phyloP scores from a whole-genome alignment of 2,113 vertebrate species.

The Sinosuthora webbiana region DNA sequence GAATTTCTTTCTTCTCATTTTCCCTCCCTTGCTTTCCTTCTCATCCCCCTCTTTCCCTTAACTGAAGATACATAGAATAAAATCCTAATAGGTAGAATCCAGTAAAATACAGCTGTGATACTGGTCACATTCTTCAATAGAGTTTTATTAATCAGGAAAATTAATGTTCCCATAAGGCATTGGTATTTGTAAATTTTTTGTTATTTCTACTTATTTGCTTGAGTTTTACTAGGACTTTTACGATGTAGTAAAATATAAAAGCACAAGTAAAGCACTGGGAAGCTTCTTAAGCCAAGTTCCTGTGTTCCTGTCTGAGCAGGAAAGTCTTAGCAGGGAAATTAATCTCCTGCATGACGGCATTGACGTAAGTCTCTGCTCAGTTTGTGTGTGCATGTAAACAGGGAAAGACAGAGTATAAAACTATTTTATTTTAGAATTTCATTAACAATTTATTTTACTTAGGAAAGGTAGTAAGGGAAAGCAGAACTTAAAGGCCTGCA shows the following conservation, averaged over 20 bases:
- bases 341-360: background rate
- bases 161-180: background rate
- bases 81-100: background rate
- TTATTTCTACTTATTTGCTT: background rate
- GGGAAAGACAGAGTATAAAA: conserved; percentile 1
- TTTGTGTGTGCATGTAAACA: conserved; percentile 30
- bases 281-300: conserved; percentile 8
- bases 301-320: background rate
- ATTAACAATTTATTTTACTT: background rate
- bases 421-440: background rate
- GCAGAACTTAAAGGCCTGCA: background rate
- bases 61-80: background rate
- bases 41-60: background rate
- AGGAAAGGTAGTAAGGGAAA: background rate
- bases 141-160: background rate
- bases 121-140: background rate
- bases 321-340: conserved; percentile 18
- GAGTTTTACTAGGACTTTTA: background rate
- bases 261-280: background rate
- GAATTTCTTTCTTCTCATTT: conserved; percentile 35
- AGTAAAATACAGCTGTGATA: background rate
- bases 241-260: background rate
- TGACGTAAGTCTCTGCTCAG: conserved; percentile 13
- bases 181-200: background rate
- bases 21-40: background rate